Evolutionary conservation across 2,797 vertebrate species (phyloP).

Genomic region (Garrulus glandarius): DNA sequence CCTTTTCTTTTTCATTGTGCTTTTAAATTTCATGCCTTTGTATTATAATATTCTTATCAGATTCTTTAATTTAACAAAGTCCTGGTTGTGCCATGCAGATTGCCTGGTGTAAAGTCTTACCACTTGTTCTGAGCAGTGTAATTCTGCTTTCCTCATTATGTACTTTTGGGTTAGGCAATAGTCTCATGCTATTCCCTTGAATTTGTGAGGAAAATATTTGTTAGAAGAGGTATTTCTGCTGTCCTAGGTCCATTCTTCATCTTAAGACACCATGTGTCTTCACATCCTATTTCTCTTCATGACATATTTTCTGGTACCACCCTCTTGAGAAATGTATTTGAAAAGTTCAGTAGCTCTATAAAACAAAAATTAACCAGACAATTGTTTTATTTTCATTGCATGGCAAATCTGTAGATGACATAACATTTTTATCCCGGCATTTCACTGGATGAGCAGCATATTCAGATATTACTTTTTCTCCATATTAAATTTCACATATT

Average conservation of each 20-base stretch:
- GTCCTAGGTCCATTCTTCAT: background rate
- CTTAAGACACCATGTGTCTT: background rate
- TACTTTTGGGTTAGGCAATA: background rate
- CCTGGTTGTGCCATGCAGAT: background rate
- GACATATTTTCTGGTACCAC: background rate
- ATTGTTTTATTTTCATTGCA: background rate
- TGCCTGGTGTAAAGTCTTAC: background rate
- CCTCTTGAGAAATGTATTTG: background rate
- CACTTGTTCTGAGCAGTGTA: background rate
- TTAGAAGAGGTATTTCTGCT: background rate
- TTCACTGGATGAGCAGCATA: background rate
- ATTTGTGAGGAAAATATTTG: background rate
- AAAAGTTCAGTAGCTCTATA: background rate
- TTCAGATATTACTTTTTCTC: background rate
- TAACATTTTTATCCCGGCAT: background rate
- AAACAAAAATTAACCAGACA: background rate
- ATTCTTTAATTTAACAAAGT: slow-evolving; percentile 26
- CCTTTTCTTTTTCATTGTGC: background rate
- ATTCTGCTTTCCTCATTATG: background rate
- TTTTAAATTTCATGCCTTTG: background rate
- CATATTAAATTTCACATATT: background rate
- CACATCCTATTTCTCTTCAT: background rate
- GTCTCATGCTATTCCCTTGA: background rate
- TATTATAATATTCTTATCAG: slow-evolving; percentile 22
- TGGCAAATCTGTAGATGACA: background rate